phyloP scores from a whole-genome alignment of 1,140 invertebrate genomes.

The Lasioglossum baleicum region DNA sequence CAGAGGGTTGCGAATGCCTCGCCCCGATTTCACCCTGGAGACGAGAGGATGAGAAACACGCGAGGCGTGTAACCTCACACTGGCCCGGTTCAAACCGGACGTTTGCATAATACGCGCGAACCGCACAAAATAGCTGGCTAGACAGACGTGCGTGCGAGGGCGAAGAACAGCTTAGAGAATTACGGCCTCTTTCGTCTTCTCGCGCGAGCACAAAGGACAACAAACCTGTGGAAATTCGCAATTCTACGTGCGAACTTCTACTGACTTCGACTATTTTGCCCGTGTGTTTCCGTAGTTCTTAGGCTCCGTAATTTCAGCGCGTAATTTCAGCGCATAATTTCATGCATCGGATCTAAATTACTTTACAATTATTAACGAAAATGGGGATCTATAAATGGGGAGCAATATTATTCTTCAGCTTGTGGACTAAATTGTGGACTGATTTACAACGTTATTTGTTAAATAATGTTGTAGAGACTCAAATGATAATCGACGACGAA shows the following conservation, averaged over 20 bases:
- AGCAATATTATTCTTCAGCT: too few relatives aligned
- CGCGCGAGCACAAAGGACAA: constrained; percentile 41
- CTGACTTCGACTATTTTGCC: too few relatives aligned
- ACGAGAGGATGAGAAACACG: background rate
- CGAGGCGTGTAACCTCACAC: constrained; percentile 15
- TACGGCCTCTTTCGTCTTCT: constrained; percentile 29
- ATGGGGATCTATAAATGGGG: too few relatives aligned
- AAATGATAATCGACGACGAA: too few relatives aligned
- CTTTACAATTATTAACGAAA: too few relatives aligned
- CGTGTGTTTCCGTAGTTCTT: too few relatives aligned
- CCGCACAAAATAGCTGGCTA: constrained; percentile 25
- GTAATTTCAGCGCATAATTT: too few relatives aligned
- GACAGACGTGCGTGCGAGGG: background rate
- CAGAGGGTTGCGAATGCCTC: background rate
- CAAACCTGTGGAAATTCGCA: constrained; percentile 23
- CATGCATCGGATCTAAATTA: too few relatives aligned
- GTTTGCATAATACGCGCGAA: constrained; percentile 32
- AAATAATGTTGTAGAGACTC: too few relatives aligned
- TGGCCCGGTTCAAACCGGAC: background rate
- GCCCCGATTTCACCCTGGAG: background rate
- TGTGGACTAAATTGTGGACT: too few relatives aligned
- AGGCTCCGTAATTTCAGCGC: too few relatives aligned
- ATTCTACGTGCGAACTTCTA: background rate
- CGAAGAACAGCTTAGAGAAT: constrained; percentile 25
- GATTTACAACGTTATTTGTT: too few relatives aligned